Evolutionary conservation across 92 coral and sea anemone genomes (phyloP), one percentile per base, ranked within the genome.

Genomic region (Porites rus): DNA sequence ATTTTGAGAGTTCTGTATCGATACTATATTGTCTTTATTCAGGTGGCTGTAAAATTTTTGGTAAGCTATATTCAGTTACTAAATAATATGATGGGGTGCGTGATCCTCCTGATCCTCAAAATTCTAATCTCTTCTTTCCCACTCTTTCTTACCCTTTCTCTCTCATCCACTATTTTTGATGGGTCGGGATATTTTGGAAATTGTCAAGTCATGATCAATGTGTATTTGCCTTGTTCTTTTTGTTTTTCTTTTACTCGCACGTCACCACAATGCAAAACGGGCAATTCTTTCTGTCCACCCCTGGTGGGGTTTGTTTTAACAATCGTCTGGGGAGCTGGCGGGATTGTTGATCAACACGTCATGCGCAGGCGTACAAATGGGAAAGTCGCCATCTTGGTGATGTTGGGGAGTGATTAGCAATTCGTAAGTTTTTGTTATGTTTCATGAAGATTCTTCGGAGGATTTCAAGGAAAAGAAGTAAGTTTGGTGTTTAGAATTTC

Each of bases 321-420:
- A 71, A 73, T 74, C 79, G n/a, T 46, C 31, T 16, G 19, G 87
- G 80, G 87, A 60, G 78, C 22, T 7, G 62, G 62, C 56, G 79
- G 87, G 87, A n/a, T 61, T 72, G 63, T 83, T 83, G 87, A 51
- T 72, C 80, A 74, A 62, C 80, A 94, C 98, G 94, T 93, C 93
- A 94, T 77, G 94, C 96, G 93, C 98, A 94, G 69, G 94, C 93
- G 94, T 80, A 69, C 46, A 21, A 76, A 62, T 69, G 52, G 75
- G 86, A 80, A 86, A 89, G 94, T 91, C 88, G 98, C 98, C 98
- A 94, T 94, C 92, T 94, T 94, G 94, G 91, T 90, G 90, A 92
- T 94, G 94, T 94, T 90, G 90, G 98, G 98, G 95, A 94, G 91
- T 86, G 96, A 94, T 94, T 93, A 78, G 98, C 94, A 94, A 92